Evolutionary conservation across 2,113 vertebrate genomes (phyloP).

Genomic region (Aegotheles bennettii): DNA sequence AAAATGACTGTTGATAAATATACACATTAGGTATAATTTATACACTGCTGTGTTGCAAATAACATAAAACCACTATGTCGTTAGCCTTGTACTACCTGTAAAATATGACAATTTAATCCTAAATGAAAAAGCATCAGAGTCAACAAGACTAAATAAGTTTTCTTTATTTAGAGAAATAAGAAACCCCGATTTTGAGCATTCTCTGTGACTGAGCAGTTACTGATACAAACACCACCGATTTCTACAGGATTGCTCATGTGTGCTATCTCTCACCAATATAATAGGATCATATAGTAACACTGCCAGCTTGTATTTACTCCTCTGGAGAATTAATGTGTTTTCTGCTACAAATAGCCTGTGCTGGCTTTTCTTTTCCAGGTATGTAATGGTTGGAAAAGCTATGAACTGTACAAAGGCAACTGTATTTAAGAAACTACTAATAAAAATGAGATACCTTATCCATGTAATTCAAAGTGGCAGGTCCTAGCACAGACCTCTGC

Average conservation of each 20-base stretch:
- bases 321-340: not conserved
- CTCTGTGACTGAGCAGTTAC: not conserved
- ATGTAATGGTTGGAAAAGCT: not conserved
- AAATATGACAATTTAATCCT: not conserved
- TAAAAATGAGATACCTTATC: not conserved
- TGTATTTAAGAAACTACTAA: not conserved
- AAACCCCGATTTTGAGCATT: not conserved
- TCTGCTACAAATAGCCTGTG: not conserved
- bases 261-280: not conserved
- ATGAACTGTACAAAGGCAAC: not conserved
- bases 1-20: not conserved
- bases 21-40: not conserved
- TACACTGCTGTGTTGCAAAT: not conserved
- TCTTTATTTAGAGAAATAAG: not conserved
- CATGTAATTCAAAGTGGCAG: not conserved
- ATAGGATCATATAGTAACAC: not conserved
- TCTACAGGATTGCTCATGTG: not conserved
- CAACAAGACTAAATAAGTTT: not conserved
- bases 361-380: not conserved
- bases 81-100: not conserved
- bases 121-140: not conserved
- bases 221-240: not conserved
- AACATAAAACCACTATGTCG: not conserved
- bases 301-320: not conserved
- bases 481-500: not conserved